Evolutionary conservation across 2,888 invertebrate species (phyloP).

Genomic region (Heliconius erato): DNA sequence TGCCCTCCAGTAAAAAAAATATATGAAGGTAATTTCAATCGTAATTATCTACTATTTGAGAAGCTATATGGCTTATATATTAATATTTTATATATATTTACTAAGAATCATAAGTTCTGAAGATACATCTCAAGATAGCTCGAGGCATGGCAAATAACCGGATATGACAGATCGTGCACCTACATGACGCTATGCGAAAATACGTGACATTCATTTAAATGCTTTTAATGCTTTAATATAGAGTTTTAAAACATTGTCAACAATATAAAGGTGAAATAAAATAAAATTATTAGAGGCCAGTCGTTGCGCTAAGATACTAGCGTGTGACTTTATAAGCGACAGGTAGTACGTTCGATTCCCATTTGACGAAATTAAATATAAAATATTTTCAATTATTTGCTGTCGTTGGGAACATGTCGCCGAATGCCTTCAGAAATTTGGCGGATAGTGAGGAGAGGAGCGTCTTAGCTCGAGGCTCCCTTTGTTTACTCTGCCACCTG

Average conservation of each 20-base stretch:
- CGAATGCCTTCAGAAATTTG: no score
- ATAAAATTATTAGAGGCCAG: background rate
- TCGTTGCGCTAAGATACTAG: no score
- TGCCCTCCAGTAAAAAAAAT: no score
- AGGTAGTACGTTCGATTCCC: no score
- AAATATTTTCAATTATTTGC: no score
- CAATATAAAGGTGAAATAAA: background rate
- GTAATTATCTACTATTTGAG: background rate
- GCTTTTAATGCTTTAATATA: background rate
- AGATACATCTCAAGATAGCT: constrained; percentile 48
- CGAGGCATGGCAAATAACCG: constrained; percentile 43
- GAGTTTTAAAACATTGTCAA: background rate
- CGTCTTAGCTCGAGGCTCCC: no score
- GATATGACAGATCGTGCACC: constrained; percentile 42
- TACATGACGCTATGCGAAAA: constrained; percentile 23
- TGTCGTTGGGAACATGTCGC: no score
- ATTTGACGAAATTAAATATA: no score
- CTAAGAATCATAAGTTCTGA: constrained; percentile 4
- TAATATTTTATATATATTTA: background rate
- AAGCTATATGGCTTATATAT: background rate
- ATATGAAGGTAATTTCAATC: background rate
- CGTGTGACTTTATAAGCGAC: no score
- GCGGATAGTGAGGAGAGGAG: no score
- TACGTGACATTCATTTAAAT: constrained; percentile 21
- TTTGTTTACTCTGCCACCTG: no score